These are phyloP conservation scores for Busseola fusca DNA, from an alignment of 2,888 invertebrate species.

Conservation along the genomic window DNA sequence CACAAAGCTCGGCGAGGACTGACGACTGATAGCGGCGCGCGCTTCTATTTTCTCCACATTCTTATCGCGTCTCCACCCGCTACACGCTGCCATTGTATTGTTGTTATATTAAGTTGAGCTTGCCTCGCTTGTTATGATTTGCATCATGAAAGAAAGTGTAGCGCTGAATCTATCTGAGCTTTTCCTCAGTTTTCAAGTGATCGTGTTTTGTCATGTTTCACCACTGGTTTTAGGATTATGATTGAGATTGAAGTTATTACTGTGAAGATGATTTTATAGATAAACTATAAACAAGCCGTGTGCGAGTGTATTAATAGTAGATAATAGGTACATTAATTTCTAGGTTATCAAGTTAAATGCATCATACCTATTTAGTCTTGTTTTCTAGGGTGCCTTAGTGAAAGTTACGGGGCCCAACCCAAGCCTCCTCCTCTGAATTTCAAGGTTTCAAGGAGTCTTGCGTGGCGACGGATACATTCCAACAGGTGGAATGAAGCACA, in stretches of 20 bases:
- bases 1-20: conserved; percentile 56
- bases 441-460: neutral
- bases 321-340: neutral
- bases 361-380: neutral
- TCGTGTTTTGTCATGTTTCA: conserved; percentile 39
- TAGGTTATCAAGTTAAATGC: neutral
- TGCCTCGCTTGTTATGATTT: conserved; percentile 50
- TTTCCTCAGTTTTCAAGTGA: conserved; percentile 28
- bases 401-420: neutral
- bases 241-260: neutral
- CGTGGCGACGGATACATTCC: neutral
- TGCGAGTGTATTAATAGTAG: neutral
- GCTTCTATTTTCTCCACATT: conserved; percentile 48
- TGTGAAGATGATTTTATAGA: conserved; percentile 1
- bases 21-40: conserved; percentile 41
- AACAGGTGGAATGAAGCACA: conserved; percentile 15
- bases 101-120: conserved; percentile 45
- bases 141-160: conserved; percentile 46
- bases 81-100: conserved; percentile 27
- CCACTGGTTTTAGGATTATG: conserved; percentile 16
- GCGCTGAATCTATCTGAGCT: conserved; percentile 23
- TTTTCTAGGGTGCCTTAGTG: neutral
- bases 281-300: neutral
- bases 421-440: too few relatives aligned
- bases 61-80: conserved; percentile 20